Evolutionary conservation across 2,113 vertebrate species (phyloP), one percentile per base, ranked within the genome.

Genomic region (Reinhardtius hippoglossoides): DNA sequence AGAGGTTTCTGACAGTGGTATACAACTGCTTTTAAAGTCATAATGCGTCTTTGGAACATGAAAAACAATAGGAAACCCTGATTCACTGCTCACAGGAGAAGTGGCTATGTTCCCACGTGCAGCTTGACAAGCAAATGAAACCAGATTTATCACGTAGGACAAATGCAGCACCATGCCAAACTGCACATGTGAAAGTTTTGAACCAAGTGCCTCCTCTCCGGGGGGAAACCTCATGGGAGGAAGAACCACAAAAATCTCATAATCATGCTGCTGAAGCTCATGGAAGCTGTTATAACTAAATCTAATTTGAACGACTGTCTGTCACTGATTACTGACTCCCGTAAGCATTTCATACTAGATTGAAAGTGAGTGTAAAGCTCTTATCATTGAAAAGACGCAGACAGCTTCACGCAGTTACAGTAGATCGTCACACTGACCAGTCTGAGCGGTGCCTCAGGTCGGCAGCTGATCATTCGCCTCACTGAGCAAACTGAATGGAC

Each of bases 401-500:
- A 5, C 31, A 31, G 31, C 31, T 31, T 31, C 31, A 8, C 31
- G 6, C 59, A 78, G 68, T 40, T 60, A 60, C 46, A 58, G 50
- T 48, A 58, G 57, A 24, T 57, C 46, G 35, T 68, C 46, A 72
- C 60, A 72, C 60, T 69, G 68, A 76, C 23, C 60, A 48, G 44
- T 73, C 68, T 78, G 23, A 48, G 21, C 37, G 6, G 0, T 21
- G 61, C 72, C 58, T 67, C 60, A 35, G 68, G 52, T 71, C 81
- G 61, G 35, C 42, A 59, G 46, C 31, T 58, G 64, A 67, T 87
- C 61, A 61, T 70, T 46, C 21, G 55, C 74, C 65, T 80, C 40
- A 63, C 55, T 66, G 65, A 85, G 60, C 56, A 82, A 42, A 76
- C 23, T 26, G 46, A 85, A 77, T 64, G 16, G 63, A 40, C 52